Evolutionary conservation across 92 coral and sea anemone species (phyloP).

Genomic region (Zoanthus sansibaricus): DNA sequence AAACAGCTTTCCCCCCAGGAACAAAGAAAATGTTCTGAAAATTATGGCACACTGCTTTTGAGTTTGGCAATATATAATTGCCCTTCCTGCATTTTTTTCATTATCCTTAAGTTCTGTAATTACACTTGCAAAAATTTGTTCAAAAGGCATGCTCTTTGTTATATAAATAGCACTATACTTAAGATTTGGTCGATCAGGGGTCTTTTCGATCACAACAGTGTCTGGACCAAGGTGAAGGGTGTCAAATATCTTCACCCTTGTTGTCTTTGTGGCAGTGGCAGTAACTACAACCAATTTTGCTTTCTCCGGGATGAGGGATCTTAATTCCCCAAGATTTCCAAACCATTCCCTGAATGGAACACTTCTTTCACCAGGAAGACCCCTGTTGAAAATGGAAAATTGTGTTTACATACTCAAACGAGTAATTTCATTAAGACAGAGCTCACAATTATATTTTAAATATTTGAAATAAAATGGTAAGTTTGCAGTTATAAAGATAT

Average conservation of each 20-base stretch:
- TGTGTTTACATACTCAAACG: too few relatives aligned
- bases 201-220: slow-evolving; percentile 43
- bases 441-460: too few relatives aligned
- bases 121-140: slow-evolving; percentile 39
- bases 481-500: too few relatives aligned
- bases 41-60: slow-evolving; percentile 45
- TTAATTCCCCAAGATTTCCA: slow-evolving; percentile 56
- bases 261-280: slow-evolving; percentile 45
- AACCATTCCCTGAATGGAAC: slow-evolving; percentile 63
- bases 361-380: slow-evolving; percentile 40
- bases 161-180: slow-evolving; percentile 40
- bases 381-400: slow-evolving; percentile 19
- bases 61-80: slow-evolving; percentile 65
- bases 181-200: slow-evolving; percentile 53
- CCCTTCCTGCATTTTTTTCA: slow-evolving; percentile 9
- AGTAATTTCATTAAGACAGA: too few relatives aligned
- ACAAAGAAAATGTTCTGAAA: neutral
- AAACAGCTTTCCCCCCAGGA: slow-evolving; percentile 44
- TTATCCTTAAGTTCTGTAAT: slow-evolving; percentile 10
- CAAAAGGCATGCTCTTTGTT: slow-evolving; percentile 15
- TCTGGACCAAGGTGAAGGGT: slow-evolving; percentile 21
- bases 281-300: slow-evolving; percentile 46
- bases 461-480: too few relatives aligned
- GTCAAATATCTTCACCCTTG: slow-evolving; percentile 23
- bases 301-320: slow-evolving; percentile 48